A percentile compares a stretch with the other conserved stretches of the same genome.
These are phyloP conservation scores for Drosophila sp. DNA, from an alignment of 1,140 invertebrate genomes.

Conservation along the genomic window DNA sequence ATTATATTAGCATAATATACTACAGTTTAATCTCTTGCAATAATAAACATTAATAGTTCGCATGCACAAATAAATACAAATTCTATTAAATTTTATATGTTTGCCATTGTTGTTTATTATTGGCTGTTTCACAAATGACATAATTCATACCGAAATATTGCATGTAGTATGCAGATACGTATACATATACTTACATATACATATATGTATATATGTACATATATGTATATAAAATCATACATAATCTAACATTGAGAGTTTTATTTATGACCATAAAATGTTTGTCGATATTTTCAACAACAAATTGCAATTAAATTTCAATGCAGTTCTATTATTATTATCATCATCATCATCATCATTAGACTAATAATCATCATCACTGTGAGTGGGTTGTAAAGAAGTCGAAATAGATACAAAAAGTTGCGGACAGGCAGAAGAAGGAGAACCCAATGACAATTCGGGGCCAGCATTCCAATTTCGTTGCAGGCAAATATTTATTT, in stretches of 20 bases:
- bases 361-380: conserved; percentile 15
- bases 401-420: not conserved
- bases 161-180: not conserved
- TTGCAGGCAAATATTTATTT: conserved; percentile 76
- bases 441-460: conserved; percentile 47
- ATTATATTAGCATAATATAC: not conserved
- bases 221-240: not conserved
- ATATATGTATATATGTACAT: not conserved
- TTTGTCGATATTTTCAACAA: conserved; percentile 4
- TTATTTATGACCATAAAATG: conserved; percentile 11
- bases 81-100: conserved; percentile 1
- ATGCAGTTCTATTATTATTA: not conserved
- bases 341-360: not conserved
- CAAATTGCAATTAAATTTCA: conserved; percentile 36
- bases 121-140: not conserved
- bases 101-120: not conserved
- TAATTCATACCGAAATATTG: not conserved
- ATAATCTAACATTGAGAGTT: conserved; percentile 4
- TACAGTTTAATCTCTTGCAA: conserved; percentile 5
- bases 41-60: conserved; percentile 6
- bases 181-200: not conserved
- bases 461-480: conserved; percentile 69
- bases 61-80: conserved; percentile 4
- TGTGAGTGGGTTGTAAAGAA: conserved; percentile 17
- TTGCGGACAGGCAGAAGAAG: not conserved